Percentiles rank a stretch among this genome's conserved stretches.
Conservation (phyloP, 2,888 invertebrate genomes). For the Apodemia hepburni region DNA sequence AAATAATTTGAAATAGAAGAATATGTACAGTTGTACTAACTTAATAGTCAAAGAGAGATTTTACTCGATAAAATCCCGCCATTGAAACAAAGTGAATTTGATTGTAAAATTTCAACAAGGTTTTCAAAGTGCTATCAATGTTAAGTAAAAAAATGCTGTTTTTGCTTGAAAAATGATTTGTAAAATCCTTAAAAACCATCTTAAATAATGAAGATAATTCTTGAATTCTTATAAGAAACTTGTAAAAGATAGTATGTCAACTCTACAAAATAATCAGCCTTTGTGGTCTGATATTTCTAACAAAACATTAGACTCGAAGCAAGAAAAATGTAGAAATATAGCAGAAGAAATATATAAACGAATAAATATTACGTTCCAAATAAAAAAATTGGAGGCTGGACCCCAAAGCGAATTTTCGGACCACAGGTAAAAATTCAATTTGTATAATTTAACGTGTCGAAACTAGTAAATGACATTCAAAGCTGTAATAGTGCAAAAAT, state of each 20-base stretch:
- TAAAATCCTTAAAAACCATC: background rate
- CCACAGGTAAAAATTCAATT: slow-evolving; percentile 46
- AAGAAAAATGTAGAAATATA: slow-evolving; percentile 71
- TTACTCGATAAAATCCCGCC: slow-evolving; percentile 17
- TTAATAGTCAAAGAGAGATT: background rate
- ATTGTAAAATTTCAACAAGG: slow-evolving; percentile 12
- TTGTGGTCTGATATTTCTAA: slow-evolving; percentile 48
- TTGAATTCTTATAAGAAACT: background rate
- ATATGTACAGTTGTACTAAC: background rate
- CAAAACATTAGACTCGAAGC: slow-evolving; percentile 53
- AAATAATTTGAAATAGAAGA: slow-evolving; percentile 15
- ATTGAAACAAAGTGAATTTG: slow-evolving; percentile 21
- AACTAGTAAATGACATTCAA: background rate
- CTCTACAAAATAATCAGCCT: slow-evolving; percentile 47
- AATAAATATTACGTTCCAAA: slow-evolving; percentile 72
- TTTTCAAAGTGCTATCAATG: background rate
- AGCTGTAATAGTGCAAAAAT: background rate
- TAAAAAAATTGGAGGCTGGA: slow-evolving; percentile 59
- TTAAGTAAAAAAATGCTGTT: slow-evolving; percentile 14
- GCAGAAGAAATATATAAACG: slow-evolving; percentile 73
- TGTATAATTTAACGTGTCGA: background rate
- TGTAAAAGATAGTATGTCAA: slow-evolving; percentile 47
- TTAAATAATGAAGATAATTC: background rate
- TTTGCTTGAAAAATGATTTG: slow-evolving; percentile 38
- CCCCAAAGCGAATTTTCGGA: slow-evolving; percentile 61